phyloP scores from a whole-genome alignment of 2,113 vertebrate species.

The Crotalus horridus region DNA sequence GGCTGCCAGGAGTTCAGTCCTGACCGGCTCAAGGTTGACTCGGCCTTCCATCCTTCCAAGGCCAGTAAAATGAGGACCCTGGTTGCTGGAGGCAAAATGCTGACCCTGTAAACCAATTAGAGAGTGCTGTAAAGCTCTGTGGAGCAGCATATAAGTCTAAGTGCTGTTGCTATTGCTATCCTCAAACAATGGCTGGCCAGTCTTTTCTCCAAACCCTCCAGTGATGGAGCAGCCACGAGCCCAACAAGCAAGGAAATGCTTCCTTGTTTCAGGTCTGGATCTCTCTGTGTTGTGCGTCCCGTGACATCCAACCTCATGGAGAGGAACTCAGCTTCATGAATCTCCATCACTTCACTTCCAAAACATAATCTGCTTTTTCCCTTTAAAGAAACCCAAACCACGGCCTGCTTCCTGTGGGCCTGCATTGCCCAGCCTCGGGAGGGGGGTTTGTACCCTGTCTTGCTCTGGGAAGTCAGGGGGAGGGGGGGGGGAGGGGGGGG shows the following conservation, averaged over 20 bases:
- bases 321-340: background rate
- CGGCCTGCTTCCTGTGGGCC: background rate
- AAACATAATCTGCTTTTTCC: background rate
- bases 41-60: too few species aligned
- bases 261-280: background rate
- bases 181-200: background rate
- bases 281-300: background rate
- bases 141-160: too few species aligned
- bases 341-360: background rate
- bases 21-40: too few species aligned
- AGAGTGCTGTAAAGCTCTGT: too few species aligned
- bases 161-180: too few species aligned
- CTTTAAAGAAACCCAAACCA: background rate
- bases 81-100: too few species aligned
- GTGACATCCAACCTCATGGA: background rate
- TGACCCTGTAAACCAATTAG: too few species aligned
- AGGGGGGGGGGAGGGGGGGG: too few species aligned
- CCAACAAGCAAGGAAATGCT: background rate
- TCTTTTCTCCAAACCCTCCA: background rate
- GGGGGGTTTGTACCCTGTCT: too few species aligned
- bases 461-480: too few species aligned
- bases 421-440: background rate
- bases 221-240: background rate
- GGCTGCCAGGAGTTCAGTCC: too few species aligned
- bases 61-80: too few species aligned